Conservation (phyloP, 2,888 invertebrate genomes). For the Eledona agricola region DNA sequence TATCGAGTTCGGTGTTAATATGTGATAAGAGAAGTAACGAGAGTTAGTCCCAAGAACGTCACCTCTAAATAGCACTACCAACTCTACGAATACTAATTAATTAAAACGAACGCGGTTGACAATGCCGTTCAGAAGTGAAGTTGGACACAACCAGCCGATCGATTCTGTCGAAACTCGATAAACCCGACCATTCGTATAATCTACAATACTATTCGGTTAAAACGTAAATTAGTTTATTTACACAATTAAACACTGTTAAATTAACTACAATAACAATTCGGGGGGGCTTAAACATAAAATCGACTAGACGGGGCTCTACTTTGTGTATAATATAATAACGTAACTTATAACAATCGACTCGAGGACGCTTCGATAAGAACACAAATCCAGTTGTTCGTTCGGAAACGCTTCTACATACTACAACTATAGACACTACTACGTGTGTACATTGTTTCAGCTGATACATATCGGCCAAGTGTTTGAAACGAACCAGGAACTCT, state of each 20-base stretch:
- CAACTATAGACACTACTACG: too few relatives aligned
- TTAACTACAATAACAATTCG: conserved; percentile 17
- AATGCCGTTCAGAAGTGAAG: conserved; percentile 17
- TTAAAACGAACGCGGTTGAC: background rate
- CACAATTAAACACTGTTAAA: conserved; percentile 19
- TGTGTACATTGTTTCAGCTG: conserved; percentile 51
- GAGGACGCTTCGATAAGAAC: background rate
- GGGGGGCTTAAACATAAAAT: conserved; percentile 22
- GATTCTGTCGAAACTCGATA: conserved; percentile 21
- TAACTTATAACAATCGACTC: background rate
- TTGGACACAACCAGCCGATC: conserved; percentile 9
- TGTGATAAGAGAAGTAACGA: conserved; percentile 8
- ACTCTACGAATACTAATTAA: background rate
- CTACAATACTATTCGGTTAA: conserved; percentile 23
- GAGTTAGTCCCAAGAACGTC: conserved; percentile 20
- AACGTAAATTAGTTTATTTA: conserved; percentile 15
- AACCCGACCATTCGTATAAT: conserved; percentile 24
- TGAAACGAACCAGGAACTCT: conserved; percentile 51
- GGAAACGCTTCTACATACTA: conserved; percentile 38
- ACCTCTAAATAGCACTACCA: conserved; percentile 16
- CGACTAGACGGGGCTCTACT: conserved; percentile 19
- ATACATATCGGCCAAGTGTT: conserved; percentile 47
- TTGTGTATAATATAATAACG: conserved; percentile 11
- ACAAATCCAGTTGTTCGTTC: conserved; percentile 11
- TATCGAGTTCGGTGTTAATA: conserved; percentile 29